A percentile compares a stretch with the other conserved stretches of the same genome.
Evolutionary conservation across 2,113 vertebrate genomes (phyloP).

Genomic region (Gallinago undulata): DNA sequence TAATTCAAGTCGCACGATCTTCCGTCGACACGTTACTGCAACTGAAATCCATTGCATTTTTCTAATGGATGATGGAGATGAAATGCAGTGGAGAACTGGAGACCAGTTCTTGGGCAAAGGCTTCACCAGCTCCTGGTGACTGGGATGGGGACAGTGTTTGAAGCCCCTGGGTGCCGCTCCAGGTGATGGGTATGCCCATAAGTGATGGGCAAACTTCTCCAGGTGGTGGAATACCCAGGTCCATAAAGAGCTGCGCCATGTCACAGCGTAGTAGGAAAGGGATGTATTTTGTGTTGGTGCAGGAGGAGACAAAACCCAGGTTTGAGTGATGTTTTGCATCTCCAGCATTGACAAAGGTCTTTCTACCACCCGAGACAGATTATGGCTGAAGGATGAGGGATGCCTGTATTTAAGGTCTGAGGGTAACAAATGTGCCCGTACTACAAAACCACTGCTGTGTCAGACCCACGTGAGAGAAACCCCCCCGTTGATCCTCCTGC

Average conservation of each 20-base stretch:
- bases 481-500: not conserved
- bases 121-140: not conserved
- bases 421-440: not conserved
- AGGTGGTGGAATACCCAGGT: not conserved
- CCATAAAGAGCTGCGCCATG: not conserved
- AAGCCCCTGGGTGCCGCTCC: rapidly evolving
- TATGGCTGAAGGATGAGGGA: not conserved
- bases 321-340: not conserved
- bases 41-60: not conserved
- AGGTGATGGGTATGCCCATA: rapidly evolving
- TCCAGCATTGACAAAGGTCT: not conserved
- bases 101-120: not conserved
- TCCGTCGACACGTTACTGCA: not conserved
- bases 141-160: not conserved
- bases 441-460: rapidly evolving
- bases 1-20: rapidly evolving
- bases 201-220: not conserved
- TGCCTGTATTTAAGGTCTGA: not conserved
- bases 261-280: rapidly evolving
- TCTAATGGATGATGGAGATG: not conserved
- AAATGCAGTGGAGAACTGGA: not conserved
- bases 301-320: not conserved
- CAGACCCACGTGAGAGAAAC: not conserved
- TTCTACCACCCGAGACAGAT: rapidly evolving
- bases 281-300: not conserved